Percentiles rank a stretch among this genome's conserved stretches.
Evolutionary conservation across 2,797 vertebrate species (phyloP).

Genomic region (Micrastur ruficollis): DNA sequence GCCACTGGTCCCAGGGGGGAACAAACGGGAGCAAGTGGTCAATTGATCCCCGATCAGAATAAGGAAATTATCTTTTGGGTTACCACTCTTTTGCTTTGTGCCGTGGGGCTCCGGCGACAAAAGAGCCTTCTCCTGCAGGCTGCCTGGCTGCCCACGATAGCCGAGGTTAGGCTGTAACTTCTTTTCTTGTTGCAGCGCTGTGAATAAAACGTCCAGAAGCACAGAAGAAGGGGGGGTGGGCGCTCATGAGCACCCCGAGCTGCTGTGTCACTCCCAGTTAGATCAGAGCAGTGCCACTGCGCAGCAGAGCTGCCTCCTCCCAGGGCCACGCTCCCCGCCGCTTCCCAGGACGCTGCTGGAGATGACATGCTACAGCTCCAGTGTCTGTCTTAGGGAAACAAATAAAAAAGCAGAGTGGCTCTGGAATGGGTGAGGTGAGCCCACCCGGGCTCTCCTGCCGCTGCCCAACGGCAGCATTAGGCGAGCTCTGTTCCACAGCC

Average conservation of each 20-base stretch:
- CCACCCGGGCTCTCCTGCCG: not conserved
- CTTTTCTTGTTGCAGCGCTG: not conserved
- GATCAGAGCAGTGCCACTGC: not conserved
- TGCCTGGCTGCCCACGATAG: not conserved
- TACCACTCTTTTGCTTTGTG: not conserved
- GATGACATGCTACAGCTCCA: not conserved
- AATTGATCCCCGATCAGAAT: conserved; percentile 11
- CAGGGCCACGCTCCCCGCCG: not conserved
- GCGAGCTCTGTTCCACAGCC: accelerated
- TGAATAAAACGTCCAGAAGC: not conserved
- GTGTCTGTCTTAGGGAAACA: not conserved
- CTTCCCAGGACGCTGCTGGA: not conserved
- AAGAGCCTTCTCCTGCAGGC: not conserved
- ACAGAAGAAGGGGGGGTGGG: not conserved
- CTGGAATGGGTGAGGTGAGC: not conserved
- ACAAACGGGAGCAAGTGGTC: conserved; percentile 12
- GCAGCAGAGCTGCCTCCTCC: not conserved
- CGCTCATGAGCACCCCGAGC: not conserved
- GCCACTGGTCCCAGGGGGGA: not conserved
- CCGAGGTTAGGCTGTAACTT: accelerated
- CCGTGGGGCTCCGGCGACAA: not conserved
- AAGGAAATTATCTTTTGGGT: not conserved
- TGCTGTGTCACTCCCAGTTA: not conserved
- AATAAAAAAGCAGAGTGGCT: not conserved
- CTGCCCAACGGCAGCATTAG: not conserved